Percentiles rank a stretch among this genome's conserved stretches.
Evolutionary conservation across 2,113 vertebrate species (phyloP).

Genomic region (Colaptes auratus): DNA sequence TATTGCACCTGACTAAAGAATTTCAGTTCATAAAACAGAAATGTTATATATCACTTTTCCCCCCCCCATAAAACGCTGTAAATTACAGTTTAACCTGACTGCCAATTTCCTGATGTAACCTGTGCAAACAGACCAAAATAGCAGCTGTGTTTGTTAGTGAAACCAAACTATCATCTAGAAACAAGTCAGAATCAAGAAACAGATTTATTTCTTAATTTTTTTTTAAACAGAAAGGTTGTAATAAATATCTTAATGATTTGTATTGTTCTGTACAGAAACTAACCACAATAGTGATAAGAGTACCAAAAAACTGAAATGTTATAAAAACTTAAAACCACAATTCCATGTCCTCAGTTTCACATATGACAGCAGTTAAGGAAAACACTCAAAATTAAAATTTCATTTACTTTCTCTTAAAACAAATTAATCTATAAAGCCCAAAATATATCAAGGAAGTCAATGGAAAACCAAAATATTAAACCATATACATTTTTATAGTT

Average conservation of each 20-base stretch:
- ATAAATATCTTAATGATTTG: neutral
- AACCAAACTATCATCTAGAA: neutral
- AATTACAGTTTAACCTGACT: neutral
- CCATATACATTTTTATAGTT: neutral
- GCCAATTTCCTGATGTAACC: neutral
- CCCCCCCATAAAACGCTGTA: neutral
- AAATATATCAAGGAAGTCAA: neutral
- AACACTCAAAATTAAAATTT: neutral
- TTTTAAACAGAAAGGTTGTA: neutral
- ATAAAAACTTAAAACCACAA: neutral
- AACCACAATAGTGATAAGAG: fast-evolving
- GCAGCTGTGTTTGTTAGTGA: neutral
- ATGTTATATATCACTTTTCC: neutral
- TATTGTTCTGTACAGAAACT: neutral
- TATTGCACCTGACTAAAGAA: neutral
- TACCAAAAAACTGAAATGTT: neutral
- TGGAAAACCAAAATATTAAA: neutral
- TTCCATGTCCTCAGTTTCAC: neutral
- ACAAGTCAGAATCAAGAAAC: neutral
- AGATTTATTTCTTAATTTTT: neutral
- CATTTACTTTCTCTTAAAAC: neutral
- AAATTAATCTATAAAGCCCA: neutral
- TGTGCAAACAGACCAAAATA: neutral
- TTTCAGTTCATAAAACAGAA: neutral
- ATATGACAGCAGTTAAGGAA: neutral